Evolutionary conservation across 2,888 invertebrate genomes (phyloP), one percentile per base, ranked within the genome.

Genomic region (Volucella inanis): DNA sequence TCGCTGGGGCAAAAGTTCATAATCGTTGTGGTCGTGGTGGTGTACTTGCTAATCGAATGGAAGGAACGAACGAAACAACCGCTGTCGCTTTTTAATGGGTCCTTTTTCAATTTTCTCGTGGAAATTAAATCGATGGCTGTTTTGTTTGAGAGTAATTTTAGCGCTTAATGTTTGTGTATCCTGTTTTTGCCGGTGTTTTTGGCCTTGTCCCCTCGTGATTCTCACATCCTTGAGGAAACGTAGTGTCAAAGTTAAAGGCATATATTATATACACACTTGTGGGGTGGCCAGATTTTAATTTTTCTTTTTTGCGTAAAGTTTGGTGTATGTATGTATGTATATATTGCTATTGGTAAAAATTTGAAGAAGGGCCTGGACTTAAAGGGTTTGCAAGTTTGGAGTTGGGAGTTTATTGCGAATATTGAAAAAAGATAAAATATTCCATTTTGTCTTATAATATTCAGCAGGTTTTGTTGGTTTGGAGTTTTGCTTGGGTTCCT

Each of bases 1-100:
- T 54, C 15, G 39, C n/a, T 52, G 61, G 61, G 45, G 74, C 72
- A 72, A 22, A 57, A 74, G 68, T 68, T 74, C 57, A 67, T 83
- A 78, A 78, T 79, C 64, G 64, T 49, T 83, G 78, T 74, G 79
- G 83, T 74, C 57, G 81, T 79, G 67, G 72, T 68, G 77, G 67
- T 43, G 41, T 45, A 65, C 70, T 79, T 65, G 65, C 67, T 78
- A 77, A 79, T 72, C 78, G 65, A 79, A 71, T 72, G 78, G 65
- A 79, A 79, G 50, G 72, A 83, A 83, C 62, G 72, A 83, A 77
- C 62, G 72, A 59, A 83, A 83, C 59, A 70, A 75, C 65, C 70
- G 64, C 83, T 64, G 68, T 68, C 71, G 57, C 70, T 76, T 71
- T 80, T 75, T 78, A 79, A 72, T 79, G 72, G 78, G 59, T 62